Evolutionary conservation across 2,888 invertebrate genomes (phyloP).

Genomic region (Cyrtodaria siliqua): DNA sequence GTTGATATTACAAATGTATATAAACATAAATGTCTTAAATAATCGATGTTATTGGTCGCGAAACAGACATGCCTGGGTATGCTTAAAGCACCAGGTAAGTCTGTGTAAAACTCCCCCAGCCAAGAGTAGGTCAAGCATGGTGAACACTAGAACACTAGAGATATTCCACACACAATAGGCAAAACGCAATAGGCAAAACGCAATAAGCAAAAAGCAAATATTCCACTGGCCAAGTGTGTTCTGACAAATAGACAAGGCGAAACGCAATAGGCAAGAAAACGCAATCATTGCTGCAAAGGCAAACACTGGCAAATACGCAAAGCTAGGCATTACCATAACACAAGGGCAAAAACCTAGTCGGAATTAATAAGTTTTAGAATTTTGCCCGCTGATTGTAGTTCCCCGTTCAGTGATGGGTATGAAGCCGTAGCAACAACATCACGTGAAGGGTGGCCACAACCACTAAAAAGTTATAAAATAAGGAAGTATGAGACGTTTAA

Average conservation of each 20-base stretch:
- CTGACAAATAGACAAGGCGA: neutral
- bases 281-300: neutral
- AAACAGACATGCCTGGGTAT: neutral
- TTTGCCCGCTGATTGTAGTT: neutral
- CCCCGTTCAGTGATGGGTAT: neutral
- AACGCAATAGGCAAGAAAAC: neutral
- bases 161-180: too few species aligned
- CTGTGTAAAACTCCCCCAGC: neutral
- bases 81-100: constrained; percentile 4
- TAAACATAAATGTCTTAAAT: too few species aligned
- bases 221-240: neutral
- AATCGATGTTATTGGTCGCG: too few species aligned
- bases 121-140: constrained; percentile 3
- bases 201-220: neutral
- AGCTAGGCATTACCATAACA: constrained; percentile 2
- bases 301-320: neutral
- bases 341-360: constrained; percentile 4
- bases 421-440: constrained; percentile 2
- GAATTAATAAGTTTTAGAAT: neutral
- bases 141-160: too few species aligned
- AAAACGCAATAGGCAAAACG: neutral
- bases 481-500: neutral
- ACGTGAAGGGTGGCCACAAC: constrained; percentile 4
- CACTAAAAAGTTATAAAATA: neutral
- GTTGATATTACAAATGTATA: too few species aligned